These are phyloP conservation scores for Peromyscus melanophrys DNA, from an alignment of 2,797 vertebrate genomes.

Conservation along the genomic window DNA sequence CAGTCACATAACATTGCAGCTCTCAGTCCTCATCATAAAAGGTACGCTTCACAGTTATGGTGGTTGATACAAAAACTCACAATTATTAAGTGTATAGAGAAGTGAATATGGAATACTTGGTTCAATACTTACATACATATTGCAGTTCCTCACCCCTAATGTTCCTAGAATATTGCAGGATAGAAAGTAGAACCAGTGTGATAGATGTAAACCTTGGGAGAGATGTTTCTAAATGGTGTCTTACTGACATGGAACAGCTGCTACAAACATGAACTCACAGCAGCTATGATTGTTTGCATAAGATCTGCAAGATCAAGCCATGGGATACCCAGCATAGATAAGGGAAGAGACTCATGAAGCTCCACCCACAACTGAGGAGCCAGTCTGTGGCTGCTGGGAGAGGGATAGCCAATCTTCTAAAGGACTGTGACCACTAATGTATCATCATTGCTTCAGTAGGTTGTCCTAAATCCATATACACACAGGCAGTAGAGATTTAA, in stretches of 20 bases:
- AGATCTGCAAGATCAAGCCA: not conserved
- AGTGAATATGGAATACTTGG: not conserved
- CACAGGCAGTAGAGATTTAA: not conserved
- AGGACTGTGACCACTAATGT: not conserved
- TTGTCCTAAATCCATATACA: not conserved
- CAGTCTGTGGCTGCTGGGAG: not conserved
- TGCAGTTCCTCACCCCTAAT: not conserved
- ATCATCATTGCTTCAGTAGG: not conserved
- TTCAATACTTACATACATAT: not conserved
- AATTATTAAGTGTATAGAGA: not conserved
- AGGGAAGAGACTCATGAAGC: not conserved
- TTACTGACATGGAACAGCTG: not conserved
- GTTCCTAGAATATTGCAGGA: not conserved
- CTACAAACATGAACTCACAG: not conserved
- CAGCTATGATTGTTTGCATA: not conserved
- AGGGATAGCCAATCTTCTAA: not conserved
- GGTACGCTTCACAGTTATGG: not conserved
- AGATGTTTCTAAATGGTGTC: not conserved
- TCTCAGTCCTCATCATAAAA: not conserved
- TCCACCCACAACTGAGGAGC: not conserved
- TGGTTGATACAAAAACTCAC: not conserved
- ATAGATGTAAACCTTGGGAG: not conserved
- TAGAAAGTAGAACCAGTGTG: not conserved
- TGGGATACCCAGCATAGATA: not conserved
- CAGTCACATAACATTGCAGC: no score